These are phyloP conservation scores for Nasonia oneida DNA, from an alignment of 2,888 invertebrate genomes.

Conservation along the genomic window DNA sequence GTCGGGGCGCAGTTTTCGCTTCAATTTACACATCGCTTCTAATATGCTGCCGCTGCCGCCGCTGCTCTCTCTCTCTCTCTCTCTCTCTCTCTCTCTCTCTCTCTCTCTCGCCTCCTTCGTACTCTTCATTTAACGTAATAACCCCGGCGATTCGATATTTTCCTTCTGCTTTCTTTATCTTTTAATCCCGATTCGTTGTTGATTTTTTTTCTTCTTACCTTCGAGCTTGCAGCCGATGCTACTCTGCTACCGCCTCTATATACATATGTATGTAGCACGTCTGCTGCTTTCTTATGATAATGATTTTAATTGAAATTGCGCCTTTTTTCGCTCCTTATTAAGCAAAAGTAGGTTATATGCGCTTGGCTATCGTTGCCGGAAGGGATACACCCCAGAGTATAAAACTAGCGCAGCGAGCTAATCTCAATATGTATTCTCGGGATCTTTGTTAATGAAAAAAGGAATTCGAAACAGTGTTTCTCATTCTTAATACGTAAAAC, in stretches of 20 bases:
- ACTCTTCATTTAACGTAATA: slow-evolving; percentile 51
- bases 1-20: slow-evolving; percentile 56
- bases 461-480: no score
- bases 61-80: background rate
- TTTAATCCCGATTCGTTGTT: background rate
- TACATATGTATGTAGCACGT: background rate
- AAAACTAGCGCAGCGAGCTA: background rate
- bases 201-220: background rate
- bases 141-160: slow-evolving; percentile 39
- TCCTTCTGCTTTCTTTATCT: slow-evolving; percentile 3
- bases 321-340: background rate
- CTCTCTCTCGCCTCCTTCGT: background rate
- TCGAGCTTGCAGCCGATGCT: background rate
- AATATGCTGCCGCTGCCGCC: slow-evolving; percentile 35
- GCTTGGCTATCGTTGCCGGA: background rate
- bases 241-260: background rate
- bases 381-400: background rate
- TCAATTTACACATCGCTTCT: slow-evolving; percentile 61
- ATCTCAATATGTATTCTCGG: background rate
- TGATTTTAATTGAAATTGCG: slow-evolving; percentile 48
- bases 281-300: slow-evolving; percentile 43
- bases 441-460: background rate
- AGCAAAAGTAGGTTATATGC: slow-evolving; percentile 24
- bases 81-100: no score
- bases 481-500: no score